Base-by-base conservation (phyloP, 2,888 invertebrate species). In the Cheilosia vulpina region DNA sequence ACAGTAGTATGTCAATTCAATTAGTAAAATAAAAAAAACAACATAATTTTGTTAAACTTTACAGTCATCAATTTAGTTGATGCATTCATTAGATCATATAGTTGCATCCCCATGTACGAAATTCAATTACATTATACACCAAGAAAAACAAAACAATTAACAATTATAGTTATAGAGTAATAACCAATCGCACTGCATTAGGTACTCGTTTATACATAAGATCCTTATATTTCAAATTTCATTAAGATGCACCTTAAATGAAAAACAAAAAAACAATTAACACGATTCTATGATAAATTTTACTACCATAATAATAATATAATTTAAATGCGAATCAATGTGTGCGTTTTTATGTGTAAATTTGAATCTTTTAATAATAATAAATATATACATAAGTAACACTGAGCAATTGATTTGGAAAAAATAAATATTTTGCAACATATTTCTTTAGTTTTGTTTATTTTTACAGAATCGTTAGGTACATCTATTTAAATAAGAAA, bases 11-110 rank as follows among this genome's bases (percentile, higher is more conserved):
- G 84, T 84, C 80, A 84, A 84, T 84, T 84, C 38, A 84, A 80
- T 62, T 65, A 75, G 13, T 19, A 52, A 55, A 60, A 27, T 45
- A 24, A 45, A 53, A 63, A 38, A 38, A 38, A 13, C 38, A 38
- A 68, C 41, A 66, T 45, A 41, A 53, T 71, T 66, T 55, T 66
- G 50, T 66, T 57, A 66, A 60, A 75, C 43, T 17, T 41, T 43
- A 69, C 62, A 47, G 52, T 71, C 41, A 75, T 84, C 84, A 84
- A 80, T 84, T 84, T 66, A 71, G 57, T 84, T 84, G 71, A 65
- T 80, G 75, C 84, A 80, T 75, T 62, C 66, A 41, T 52, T 52
- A 57, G n/a, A 3, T 47, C 9, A 9, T 76, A 34, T 45, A 72
- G 45, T 27, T 43, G 6, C 43, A 66, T 77, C 45, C 24, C 4